phyloP scores from a whole-genome alignment of 2,888 invertebrate genomes.

The Molorchus minor region DNA sequence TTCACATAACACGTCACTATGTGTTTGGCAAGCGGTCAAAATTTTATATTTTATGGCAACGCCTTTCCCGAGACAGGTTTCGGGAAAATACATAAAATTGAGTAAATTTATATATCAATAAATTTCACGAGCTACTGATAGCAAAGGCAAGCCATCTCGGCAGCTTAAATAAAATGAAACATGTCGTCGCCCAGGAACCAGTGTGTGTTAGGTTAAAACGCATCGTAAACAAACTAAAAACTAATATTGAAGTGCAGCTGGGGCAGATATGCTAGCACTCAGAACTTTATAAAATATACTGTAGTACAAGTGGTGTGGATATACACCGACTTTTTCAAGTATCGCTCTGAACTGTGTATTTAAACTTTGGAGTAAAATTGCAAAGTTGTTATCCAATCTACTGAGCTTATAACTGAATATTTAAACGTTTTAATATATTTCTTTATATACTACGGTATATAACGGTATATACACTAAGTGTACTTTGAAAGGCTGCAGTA shows the following conservation, averaged over 20 bases:
- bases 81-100: slow-evolving; percentile 4
- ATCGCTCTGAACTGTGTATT: slow-evolving; percentile 36
- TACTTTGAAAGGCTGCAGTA: too few relatives aligned
- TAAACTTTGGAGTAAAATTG: slow-evolving; percentile 38
- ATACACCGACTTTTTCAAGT: slow-evolving; percentile 30
- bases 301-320: slow-evolving; percentile 34
- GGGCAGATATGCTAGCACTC: slow-evolving; percentile 7
- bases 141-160: slow-evolving; percentile 4
- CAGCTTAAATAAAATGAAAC: slow-evolving; percentile 10
- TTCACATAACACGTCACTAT: not conserved
- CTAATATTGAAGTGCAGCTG: slow-evolving; percentile 22
- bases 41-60: not conserved
- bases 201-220: slow-evolving; percentile 22
- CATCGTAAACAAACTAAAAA: slow-evolving; percentile 20
- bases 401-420: too few relatives aligned
- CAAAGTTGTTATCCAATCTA: too few relatives aligned
- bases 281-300: slow-evolving; percentile 38
- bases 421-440: too few relatives aligned
- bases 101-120: slow-evolving; percentile 19
- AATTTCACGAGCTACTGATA: slow-evolving; percentile 13
- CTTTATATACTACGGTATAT: too few relatives aligned
- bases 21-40: not conserved
- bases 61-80: slow-evolving; percentile 4
- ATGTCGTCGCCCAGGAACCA: slow-evolving; percentile 6
- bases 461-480: too few relatives aligned